These are phyloP conservation scores for Kryptolebias marmoratus DNA, from an alignment of 2,113 vertebrate species.

Conservation along the genomic window DNA sequence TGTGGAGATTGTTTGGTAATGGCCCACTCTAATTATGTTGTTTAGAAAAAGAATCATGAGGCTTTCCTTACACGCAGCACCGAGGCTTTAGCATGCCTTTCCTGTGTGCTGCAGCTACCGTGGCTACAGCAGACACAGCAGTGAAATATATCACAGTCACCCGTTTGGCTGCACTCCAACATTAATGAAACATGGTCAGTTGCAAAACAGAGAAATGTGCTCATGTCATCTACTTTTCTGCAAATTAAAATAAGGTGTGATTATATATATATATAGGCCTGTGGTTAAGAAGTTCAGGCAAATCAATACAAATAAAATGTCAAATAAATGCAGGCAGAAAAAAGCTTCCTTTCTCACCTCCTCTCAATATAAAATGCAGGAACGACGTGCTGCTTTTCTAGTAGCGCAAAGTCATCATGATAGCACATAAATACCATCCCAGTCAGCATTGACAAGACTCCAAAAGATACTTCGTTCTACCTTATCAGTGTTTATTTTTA, in stretches of 20 bases:
- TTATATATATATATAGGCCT: background rate
- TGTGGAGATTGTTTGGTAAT: slow-evolving; percentile 10
- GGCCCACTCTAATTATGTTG: slow-evolving; percentile 24
- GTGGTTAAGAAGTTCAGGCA: slow-evolving; percentile 20
- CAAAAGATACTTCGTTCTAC: background rate
- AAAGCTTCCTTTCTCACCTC: slow-evolving; percentile 5
- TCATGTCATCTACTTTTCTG: slow-evolving; percentile 70
- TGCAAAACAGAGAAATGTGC: slow-evolving; percentile 64
- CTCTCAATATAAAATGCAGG: slow-evolving; percentile 17
- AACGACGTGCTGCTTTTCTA: slow-evolving; percentile 7
- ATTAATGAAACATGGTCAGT: slow-evolving; percentile 64
- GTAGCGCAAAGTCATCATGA: slow-evolving; percentile 38
- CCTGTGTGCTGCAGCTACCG: slow-evolving; percentile 48
- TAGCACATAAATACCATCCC: slow-evolving; percentile 24
- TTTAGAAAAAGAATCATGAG: slow-evolving; percentile 28
- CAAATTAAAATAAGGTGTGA: slow-evolving; percentile 39
- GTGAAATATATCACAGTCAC: slow-evolving; percentile 64
- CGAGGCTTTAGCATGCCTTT: slow-evolving; percentile 43
- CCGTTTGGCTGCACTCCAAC: slow-evolving; percentile 63
- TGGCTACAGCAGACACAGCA: slow-evolving; percentile 69
- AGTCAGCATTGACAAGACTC: background rate
- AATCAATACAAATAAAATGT: slow-evolving; percentile 20
- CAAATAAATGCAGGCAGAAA: background rate
- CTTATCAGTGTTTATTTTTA: background rate
- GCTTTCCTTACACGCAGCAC: slow-evolving; percentile 33